Percentiles rank a stretch among this genome's conserved stretches.
phyloP scores from a whole-genome alignment of 2,113 vertebrate genomes.

The Caloenas nicobarica region DNA sequence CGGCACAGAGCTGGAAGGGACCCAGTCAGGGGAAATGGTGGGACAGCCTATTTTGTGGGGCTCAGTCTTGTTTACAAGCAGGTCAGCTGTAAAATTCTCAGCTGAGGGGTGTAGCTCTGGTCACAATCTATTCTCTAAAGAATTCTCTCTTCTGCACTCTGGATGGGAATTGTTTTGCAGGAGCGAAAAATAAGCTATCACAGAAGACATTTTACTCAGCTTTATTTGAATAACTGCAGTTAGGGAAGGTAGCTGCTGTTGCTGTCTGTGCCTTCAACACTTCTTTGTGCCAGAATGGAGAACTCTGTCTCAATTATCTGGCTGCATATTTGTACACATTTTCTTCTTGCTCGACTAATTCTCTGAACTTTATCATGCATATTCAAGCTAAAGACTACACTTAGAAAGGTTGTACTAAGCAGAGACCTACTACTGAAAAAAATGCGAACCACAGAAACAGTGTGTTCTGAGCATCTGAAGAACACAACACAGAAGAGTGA shows the following conservation, averaged over 20 bases:
- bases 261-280: background rate
- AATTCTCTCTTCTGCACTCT: background rate
- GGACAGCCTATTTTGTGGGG: background rate
- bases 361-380: background rate
- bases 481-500: background rate
- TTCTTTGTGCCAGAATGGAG: background rate
- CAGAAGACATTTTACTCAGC: background rate
- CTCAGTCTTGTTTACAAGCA: background rate
- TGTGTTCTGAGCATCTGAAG: background rate
- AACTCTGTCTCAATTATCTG: background rate
- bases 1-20: background rate
- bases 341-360: background rate
- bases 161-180: background rate
- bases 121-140: background rate
- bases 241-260: background rate
- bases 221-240: background rate
- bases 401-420: background rate
- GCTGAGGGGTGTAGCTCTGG: background rate
- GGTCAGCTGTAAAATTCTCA: background rate
- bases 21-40: background rate
- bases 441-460: background rate
- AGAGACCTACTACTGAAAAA: background rate
- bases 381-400: slow-evolving; percentile 36
- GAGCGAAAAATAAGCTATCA: background rate
- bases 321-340: background rate